Percentiles rank a stretch among this genome's conserved stretches.
phyloP scores from a whole-genome alignment of 2,797 vertebrate species.

The Pteropus rufus region DNA sequence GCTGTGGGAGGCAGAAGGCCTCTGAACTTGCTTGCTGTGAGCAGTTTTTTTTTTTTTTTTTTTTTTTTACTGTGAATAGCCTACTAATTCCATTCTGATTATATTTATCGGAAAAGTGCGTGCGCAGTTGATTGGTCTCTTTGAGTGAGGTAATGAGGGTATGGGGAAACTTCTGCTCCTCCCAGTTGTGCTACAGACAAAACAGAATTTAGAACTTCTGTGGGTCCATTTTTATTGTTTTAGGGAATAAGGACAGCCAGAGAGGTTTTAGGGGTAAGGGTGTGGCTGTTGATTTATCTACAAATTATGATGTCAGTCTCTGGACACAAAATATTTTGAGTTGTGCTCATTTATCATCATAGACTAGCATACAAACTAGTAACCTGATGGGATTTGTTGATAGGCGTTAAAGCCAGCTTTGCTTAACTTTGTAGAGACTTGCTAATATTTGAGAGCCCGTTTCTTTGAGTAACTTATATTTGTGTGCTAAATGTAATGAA shows the following conservation, averaged over 20 bases:
- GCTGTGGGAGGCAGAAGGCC: conserved; percentile 17
- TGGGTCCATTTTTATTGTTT: not conserved
- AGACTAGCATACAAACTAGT: not conserved
- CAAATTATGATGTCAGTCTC: not conserved
- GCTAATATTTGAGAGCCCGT: not conserved
- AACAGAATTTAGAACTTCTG: not conserved
- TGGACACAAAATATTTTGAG: not conserved
- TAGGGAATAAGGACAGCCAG: not conserved
- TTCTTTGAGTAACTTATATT: not conserved
- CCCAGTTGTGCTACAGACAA: not conserved
- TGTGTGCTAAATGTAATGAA: not conserved
- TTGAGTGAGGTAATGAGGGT: not conserved
- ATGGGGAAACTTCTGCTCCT: not conserved
- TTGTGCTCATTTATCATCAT: not conserved
- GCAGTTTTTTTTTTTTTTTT: not conserved
- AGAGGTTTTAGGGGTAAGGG: not conserved
- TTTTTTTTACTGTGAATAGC: not conserved
- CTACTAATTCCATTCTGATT: not conserved
- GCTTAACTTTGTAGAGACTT: not conserved
- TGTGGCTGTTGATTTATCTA: not conserved
- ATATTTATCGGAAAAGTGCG: conserved; percentile 26
- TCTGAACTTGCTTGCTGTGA: conserved; percentile 33
- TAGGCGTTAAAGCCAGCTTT: not conserved
- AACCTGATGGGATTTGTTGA: not conserved
- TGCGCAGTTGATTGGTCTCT: not conserved